Base-by-base conservation (phyloP, 2,888 invertebrate genomes). In the Lobophora halterata region DNA sequence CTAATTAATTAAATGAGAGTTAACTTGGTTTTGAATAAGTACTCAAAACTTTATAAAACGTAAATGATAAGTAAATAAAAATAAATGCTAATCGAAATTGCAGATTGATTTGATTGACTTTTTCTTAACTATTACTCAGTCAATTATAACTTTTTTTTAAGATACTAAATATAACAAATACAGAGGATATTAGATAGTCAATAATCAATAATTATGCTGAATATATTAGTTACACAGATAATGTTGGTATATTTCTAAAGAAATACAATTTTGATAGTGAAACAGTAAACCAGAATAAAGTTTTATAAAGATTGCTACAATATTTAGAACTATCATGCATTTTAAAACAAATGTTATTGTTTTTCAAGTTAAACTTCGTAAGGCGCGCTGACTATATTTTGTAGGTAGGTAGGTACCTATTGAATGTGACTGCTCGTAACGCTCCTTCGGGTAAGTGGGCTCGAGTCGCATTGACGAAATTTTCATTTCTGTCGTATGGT, bases 81-180 rank as follows among this genome's bases (percentile, higher is more conserved):
- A 79, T 85, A 85, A 85, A 85, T 85, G 85, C 85, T 75, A 68
- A 69, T 70, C 64, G 58, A 71, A 78, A 66, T 71, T 78, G 74
- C 78, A 72, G 69, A 61, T 49, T 56, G 59, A 54, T 60, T 42
- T 55, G 48, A 59, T 65, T 64, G 58, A 62, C 66, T 62, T 65
- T 71, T 66, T 71, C 81, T 81, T 81, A 82, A 66, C 72, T 76
- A 81, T 41, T 79, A 79, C 65, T 83, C 85, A 85, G 85, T 85
- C 85, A 75, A 72, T 72, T 67, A 74, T 68, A 66, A 72, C 71
- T 65, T 70, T 62, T 59, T 71, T 71, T 73, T 25, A 9, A 24
- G 23, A 3, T 31, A 20, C 10, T 31, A 31, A 37, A 33, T 29
- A 10, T 6, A 17, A 17, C 5, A 17, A 2, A 3, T 17, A 17